Evolutionary conservation across 1,140 invertebrate genomes (phyloP).

Genomic region (Aphelenchoides fujianensis): DNA sequence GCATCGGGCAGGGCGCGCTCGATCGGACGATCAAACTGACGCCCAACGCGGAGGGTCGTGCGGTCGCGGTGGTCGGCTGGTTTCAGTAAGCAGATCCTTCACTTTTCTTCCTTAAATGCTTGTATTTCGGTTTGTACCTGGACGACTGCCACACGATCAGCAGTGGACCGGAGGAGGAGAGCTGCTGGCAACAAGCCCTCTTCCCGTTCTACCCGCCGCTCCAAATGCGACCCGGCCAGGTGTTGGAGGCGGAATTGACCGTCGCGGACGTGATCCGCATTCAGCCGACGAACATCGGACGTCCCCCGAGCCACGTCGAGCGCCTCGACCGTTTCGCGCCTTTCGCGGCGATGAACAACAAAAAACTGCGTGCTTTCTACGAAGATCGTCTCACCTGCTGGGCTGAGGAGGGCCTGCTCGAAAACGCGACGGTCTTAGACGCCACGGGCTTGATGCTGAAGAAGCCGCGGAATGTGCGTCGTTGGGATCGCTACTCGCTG

Average conservation of each 20-base stretch:
- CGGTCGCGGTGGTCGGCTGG: not conserved
- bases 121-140: conserved; percentile 1
- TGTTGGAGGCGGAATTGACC: not conserved
- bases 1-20: not conserved
- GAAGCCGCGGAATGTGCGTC: not conserved
- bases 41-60: not conserved
- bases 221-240: not conserved
- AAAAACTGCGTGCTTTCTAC: not conserved
- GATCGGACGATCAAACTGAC: not conserved
- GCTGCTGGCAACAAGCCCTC: conserved; percentile 7
- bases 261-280: not conserved
- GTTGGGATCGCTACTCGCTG: no score
- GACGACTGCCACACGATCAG: not conserved
- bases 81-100: not conserved
- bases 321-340: not conserved
- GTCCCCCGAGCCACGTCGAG: not conserved
- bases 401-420: no score
- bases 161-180: not conserved
- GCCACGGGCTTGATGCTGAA: not conserved
- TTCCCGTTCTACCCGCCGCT: conserved; percentile 4
- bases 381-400: not conserved
- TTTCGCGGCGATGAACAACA: not conserved
- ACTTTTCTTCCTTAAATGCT: no score
- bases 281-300: not conserved
- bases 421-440: not conserved